A percentile compares a stretch with the other conserved stretches of the same genome.
Conservation (phyloP, 2,888 invertebrate species). For the Melinaea menophilus region DNA sequence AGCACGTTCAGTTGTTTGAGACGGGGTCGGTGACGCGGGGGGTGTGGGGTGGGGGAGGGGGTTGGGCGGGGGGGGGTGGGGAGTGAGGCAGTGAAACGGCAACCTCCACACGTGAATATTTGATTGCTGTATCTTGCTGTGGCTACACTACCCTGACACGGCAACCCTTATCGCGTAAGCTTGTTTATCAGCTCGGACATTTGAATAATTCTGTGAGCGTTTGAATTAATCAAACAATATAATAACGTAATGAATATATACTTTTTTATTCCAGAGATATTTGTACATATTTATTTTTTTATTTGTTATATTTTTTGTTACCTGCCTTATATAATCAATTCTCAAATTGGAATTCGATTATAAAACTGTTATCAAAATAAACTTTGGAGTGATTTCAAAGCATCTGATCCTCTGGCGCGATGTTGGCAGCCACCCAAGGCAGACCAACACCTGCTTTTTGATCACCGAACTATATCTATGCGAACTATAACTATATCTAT, state of each 20-base stretch:
- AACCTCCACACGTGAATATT: conserved; percentile 75
- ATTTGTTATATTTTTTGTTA: too few relatives aligned
- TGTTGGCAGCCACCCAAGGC: conserved; percentile 20
- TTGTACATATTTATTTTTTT: too few relatives aligned
- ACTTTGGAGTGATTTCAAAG: neutral
- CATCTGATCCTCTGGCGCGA: conserved; percentile 13
- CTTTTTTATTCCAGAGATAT: too few relatives aligned
- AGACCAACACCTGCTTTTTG: conserved; percentile 19
- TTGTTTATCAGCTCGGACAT: conserved; percentile 8
- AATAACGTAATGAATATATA: too few relatives aligned
- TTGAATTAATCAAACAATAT: neutral
- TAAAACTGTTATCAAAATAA: neutral
- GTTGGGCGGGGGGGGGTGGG: conserved; percentile 30
- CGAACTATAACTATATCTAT: neutral
- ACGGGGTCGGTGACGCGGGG: conserved; percentile 40
- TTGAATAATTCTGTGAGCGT: neutral
- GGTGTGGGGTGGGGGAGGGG: conserved; percentile 31
- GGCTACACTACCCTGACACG: conserved; percentile 45
- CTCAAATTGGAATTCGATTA: neutral
- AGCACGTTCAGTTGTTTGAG: conserved; percentile 74
- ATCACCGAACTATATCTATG: conserved; percentile 16
- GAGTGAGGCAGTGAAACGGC: conserved; percentile 65
- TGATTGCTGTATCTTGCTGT: conserved; percentile 71
- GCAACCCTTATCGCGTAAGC: conserved; percentile 19
- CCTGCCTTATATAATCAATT: too few relatives aligned